phyloP scores from a whole-genome alignment of 2,888 invertebrate species.

The Dicranocentrus wangi region DNA sequence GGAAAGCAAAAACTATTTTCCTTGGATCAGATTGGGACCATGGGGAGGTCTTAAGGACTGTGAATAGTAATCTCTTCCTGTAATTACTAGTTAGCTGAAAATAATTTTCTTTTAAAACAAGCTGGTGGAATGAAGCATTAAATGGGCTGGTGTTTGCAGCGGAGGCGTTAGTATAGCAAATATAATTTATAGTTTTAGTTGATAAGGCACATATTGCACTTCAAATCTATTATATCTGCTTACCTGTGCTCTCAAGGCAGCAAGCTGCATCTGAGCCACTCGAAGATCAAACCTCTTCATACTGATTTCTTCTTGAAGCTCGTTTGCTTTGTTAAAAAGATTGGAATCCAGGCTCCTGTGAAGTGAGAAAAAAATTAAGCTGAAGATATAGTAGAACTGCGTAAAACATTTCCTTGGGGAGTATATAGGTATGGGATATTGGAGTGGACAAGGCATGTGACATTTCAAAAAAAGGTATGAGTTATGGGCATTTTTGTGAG shows the following conservation, averaged over 20 bases:
- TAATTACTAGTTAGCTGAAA: conserved; percentile 17
- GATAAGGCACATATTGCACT: too few species aligned
- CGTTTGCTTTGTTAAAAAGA: conserved; percentile 93
- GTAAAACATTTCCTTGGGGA: background rate
- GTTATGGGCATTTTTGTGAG: background rate
- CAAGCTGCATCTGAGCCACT: conserved; percentile 91
- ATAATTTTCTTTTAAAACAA: background rate
- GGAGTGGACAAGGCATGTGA: too few species aligned
- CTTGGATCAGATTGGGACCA: background rate
- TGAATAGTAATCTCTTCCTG: background rate
- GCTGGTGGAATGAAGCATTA: background rate
- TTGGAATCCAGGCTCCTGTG: conserved; percentile 83
- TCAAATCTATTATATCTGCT: conserved; percentile 73
- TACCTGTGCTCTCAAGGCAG: conserved; percentile 94
- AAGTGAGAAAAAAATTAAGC: conserved; percentile 54
- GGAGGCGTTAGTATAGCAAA: too few species aligned
- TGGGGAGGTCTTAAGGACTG: background rate
- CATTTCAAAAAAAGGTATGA: too few species aligned
- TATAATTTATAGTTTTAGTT: too few species aligned
- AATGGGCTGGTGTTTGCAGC: background rate
- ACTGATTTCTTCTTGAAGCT: conserved; percentile 95
- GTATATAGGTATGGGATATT: conserved; percentile 4
- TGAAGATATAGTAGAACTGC: too few species aligned
- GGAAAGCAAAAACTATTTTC: background rate
- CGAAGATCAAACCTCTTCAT: conserved; percentile 94